Evolutionary conservation across 2,888 invertebrate genomes (phyloP), one percentile per base, ranked within the genome.

Genomic region (Disparrhopalites patrizii): DNA sequence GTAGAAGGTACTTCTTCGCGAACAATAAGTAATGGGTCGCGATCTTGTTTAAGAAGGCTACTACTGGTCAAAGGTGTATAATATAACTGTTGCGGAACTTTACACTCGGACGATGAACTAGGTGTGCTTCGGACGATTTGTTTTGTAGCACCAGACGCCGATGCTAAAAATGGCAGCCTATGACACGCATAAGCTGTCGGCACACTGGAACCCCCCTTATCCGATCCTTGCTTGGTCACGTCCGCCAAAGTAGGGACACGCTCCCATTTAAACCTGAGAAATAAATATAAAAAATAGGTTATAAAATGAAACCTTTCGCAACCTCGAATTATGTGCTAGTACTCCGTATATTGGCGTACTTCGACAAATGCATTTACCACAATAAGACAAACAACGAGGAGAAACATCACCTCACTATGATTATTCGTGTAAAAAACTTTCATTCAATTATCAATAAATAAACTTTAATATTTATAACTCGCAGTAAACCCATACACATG

Each of bases 191-290:
- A 47, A 15, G 60, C 47, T 43, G 40, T n/a, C n/a, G 60, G 60
- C 28, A 50, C 30, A 1, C 13, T n/a, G 3, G 58, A 36, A n/a
- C n/a, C n/a, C 5, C 2, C n/a, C n/a, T 28, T 23, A 13, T 4
- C 47, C 23, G 20, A 18, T 18, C 40, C 40, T 10, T 47, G 23
- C n/a, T 43, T 43, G 5, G n/a, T 4, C 13, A 15, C 2, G 15
- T 43, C 64, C 27, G 33, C 28, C n/a, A n/a, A n/a, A 28, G 60
- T 38, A 36, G 8, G 43, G 20, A 65, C 65, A 15, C 36, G 58
- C 2, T 31, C 58, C 65, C 65, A 65, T 28, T 51, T 15, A 38
- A 28, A 65, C 31, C 64, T 62, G 30, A 30, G 50, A 50, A 61
- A 31, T 20, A 28, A 50, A 58, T 20, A 10, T 8, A 36, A 38